Base-by-base conservation (phyloP, 2,888 invertebrate genomes). In the Epistrophella euchroma region DNA sequence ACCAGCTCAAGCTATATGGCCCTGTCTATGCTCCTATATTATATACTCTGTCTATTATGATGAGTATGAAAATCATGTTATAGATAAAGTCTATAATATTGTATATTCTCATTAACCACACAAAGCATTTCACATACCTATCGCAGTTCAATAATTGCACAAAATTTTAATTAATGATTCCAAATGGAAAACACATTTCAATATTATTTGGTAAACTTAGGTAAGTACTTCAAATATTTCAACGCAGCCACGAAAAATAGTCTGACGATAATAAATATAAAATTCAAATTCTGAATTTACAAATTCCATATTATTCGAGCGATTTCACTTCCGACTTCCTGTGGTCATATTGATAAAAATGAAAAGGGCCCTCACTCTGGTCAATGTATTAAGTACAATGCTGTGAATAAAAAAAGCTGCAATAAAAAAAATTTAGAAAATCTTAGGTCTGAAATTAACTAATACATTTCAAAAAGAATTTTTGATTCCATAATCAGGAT, bases 161-260 rank as follows among this genome's bases (percentile, higher is more conserved):
- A 72, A 76, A 66, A 84, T 84, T 75, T 79, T 80, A 84, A 84
- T 79, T 84, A 84, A 84, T 79, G 71, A 79, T 60, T 75, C 43
- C 50, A 73, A 78, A 73, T 73, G 55, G 62, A 73, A 68, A 47
- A 70, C 19, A 45, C 74, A 47, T 74, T 74, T 71, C 40, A 75
- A 72, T 78, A 62, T 47, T 52, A 47, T 43, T 58, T 58, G 45
- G 13, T 17, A 2, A 35, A 66, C 19, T 58, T 58, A 60, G 40
- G 40, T 62, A 35, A 40, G 37, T 52, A 45, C 45, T 56, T 32
- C 58, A 73, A 55, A 73, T 58, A 64, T 56, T 56, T 71, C 40
- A 68, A 62, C 19, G 11, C 47, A 55, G 40, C 22, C 50, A 66
- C 11, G n/a, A n/a, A 43, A 72, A 32, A 43, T 25, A 40, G 17